Conservation (phyloP, 2,113 vertebrate species). For the Stigmatopora nigra region DNA sequence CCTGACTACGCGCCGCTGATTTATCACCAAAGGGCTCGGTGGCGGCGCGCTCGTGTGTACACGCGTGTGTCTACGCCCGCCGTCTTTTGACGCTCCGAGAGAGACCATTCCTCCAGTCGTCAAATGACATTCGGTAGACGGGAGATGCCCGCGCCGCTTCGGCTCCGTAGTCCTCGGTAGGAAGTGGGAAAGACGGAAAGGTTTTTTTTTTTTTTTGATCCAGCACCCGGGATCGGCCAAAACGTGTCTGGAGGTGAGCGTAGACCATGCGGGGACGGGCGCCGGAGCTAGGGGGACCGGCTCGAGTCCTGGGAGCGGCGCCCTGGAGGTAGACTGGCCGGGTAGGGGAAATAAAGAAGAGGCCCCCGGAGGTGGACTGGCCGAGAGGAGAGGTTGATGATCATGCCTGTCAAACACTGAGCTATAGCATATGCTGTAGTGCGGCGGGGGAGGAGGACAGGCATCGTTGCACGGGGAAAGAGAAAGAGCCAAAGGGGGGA, state of each 20-base stretch:
- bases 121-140: constrained; percentile 62
- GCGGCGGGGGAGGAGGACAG: constrained; percentile 61
- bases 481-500: constrained; percentile 23
- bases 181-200: constrained; percentile 47
- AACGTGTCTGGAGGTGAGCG: constrained; percentile 46
- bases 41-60: constrained; percentile 44
- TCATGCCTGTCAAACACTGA: constrained; percentile 63
- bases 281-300: constrained; percentile 52
- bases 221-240: constrained; percentile 37
- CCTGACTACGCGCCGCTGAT: constrained; percentile 61
- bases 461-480: constrained; percentile 54
- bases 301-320: constrained; percentile 49
- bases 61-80: constrained; percentile 25
- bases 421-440: constrained; percentile 64
- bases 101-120: constrained; percentile 59
- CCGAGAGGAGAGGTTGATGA: constrained; percentile 44
- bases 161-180: constrained; percentile 49
- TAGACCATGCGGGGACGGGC: constrained; percentile 59
- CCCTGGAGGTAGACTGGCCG: constrained; percentile 49
- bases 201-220: constrained; percentile 27
- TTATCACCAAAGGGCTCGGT: constrained; percentile 60
- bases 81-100: constrained; percentile 50
- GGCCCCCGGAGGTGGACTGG: constrained; percentile 17
- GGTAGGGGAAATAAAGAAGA: constrained; percentile 33
- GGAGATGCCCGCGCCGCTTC: constrained; percentile 47